Conservation (phyloP, 2,113 vertebrate genomes). For the Clinocottus analis region DNA sequence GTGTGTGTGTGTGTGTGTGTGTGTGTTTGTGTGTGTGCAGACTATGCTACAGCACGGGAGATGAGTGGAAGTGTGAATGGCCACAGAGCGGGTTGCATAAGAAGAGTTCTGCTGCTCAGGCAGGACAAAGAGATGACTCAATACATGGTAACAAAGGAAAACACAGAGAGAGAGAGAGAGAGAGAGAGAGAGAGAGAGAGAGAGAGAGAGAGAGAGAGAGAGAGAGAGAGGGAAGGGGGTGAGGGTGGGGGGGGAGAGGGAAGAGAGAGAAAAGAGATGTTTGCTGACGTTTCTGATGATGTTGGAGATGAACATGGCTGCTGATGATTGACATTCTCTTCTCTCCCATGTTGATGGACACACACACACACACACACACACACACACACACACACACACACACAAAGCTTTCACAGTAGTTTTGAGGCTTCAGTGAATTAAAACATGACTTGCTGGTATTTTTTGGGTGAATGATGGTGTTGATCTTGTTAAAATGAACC, state of each 20-base stretch:
- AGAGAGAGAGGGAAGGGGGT: neutral
- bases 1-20: too few species aligned
- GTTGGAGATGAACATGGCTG: neutral
- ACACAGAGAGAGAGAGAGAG: neutral
- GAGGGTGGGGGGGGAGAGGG: too few species aligned
- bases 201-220: neutral
- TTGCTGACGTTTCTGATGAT: constrained; percentile 18
- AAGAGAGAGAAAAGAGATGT: too few species aligned
- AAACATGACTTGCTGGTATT: neutral
- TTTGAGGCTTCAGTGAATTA: neutral
- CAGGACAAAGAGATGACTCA: constrained; percentile 65
- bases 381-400: too few species aligned
- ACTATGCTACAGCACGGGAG: constrained; percentile 36
- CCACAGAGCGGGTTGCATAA: constrained; percentile 64
- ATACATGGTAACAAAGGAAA: constrained; percentile 33
- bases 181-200: too few species aligned
- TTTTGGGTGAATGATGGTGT: neutral
- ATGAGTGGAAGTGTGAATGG: constrained; percentile 27
- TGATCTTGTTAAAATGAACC: neutral
- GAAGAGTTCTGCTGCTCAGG: constrained; percentile 39
- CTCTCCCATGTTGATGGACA: neutral
- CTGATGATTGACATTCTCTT: neutral
- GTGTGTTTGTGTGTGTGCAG: too few species aligned
- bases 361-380: too few species aligned
- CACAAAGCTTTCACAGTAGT: neutral